phyloP scores from a whole-genome alignment of 2,888 invertebrate genomes.

The Strigamia maritima region DNA sequence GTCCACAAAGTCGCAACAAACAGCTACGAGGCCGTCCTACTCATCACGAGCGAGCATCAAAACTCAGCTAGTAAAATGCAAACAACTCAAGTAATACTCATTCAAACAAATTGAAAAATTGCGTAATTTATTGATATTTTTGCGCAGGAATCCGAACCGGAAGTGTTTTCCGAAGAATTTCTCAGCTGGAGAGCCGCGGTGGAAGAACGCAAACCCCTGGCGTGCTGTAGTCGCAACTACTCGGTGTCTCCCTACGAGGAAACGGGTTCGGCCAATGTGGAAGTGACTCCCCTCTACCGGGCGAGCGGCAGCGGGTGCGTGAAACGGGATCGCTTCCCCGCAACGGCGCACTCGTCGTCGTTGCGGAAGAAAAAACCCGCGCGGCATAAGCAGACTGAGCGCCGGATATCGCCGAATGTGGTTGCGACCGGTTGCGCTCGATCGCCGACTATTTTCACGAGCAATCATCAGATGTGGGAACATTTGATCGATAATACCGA shows the following conservation, averaged over 20 bases:
- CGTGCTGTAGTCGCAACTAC: background rate
- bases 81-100: background rate
- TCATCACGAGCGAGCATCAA: background rate
- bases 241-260: background rate
- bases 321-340: background rate
- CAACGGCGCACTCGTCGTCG: background rate
- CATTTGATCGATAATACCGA: background rate
- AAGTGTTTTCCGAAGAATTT: background rate
- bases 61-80: background rate
- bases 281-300: background rate
- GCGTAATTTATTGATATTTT: background rate
- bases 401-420: background rate
- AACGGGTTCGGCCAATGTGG: background rate
- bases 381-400: background rate
- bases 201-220: background rate
- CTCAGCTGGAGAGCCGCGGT: background rate
- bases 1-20: background rate
- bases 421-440: background rate
- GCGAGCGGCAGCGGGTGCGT: background rate
- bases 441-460: background rate
- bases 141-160: background rate
- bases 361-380: background rate
- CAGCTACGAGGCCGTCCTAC: background rate
- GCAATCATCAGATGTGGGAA: background rate
- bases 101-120: too few species aligned